Evolutionary conservation across 2,888 invertebrate species (phyloP).

Genomic region (Dendrolimus houi): DNA sequence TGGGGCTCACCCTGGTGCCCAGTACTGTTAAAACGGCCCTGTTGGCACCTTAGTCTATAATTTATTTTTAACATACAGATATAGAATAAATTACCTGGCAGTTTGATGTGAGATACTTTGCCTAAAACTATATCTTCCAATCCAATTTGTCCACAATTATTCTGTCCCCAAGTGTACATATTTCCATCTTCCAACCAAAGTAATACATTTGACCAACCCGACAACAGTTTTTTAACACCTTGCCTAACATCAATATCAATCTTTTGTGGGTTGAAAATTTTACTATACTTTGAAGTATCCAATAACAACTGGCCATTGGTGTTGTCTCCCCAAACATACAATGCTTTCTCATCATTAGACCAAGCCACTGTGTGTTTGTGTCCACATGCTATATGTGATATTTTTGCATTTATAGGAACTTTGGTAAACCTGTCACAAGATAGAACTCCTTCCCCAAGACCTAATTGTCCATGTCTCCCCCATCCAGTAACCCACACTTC

Average conservation of each 20-base stretch:
- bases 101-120: conserved; percentile 41
- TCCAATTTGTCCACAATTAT: conserved; percentile 88
- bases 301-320: conserved; percentile 86
- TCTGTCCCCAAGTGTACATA: conserved; percentile 87
- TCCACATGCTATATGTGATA: conserved; percentile 84
- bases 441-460: conserved; percentile 60
- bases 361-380: conserved; percentile 86
- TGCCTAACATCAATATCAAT: conserved; percentile 73
- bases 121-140: conserved; percentile 37
- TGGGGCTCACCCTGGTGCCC: no score
- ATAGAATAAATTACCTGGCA: conserved; percentile 43
- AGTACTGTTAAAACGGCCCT: no score
- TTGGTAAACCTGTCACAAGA: conserved; percentile 59
- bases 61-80: not conserved
- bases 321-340: conserved; percentile 89
- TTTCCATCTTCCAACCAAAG: conserved; percentile 78
- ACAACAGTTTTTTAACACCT: conserved; percentile 73
- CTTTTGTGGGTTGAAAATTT: conserved; percentile 70
- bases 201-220: conserved; percentile 89
- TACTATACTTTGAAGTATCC: conserved; percentile 65
- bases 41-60: no score
- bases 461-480: conserved; percentile 82
- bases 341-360: conserved; percentile 69
- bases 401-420: conserved; percentile 72
- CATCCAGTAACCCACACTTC: conserved; percentile 80